phyloP scores from a whole-genome alignment of 2,113 vertebrate genomes.

The Tamias sibiricus region DNA sequence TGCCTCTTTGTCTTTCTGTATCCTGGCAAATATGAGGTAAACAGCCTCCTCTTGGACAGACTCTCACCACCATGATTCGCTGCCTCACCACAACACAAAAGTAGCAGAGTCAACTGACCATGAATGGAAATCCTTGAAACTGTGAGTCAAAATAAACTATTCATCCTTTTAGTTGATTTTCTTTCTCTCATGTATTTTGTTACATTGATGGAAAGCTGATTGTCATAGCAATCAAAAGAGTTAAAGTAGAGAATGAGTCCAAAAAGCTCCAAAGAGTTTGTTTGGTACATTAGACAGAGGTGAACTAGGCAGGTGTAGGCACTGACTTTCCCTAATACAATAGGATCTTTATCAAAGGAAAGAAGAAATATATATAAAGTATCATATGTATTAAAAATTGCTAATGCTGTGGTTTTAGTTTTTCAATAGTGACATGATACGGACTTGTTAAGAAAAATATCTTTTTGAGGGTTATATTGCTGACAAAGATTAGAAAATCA shows the following conservation, averaged over 20 bases:
- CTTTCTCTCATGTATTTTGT: too few relatives aligned
- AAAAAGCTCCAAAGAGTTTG: rapidly evolving
- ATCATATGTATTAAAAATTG: not conserved
- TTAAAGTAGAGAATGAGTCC: not conserved
- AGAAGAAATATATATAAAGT: not conserved
- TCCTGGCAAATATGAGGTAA: too few relatives aligned
- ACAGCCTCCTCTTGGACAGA: too few relatives aligned
- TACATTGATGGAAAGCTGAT: too few relatives aligned
- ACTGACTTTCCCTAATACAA: not conserved
- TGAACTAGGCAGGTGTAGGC: not conserved
- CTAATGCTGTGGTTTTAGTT: not conserved
- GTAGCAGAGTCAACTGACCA: too few relatives aligned
- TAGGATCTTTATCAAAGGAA: not conserved
- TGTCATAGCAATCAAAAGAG: not conserved
- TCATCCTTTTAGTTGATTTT: too few relatives aligned
- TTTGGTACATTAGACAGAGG: not conserved
- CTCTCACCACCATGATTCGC: too few relatives aligned
- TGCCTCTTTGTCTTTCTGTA: too few relatives aligned
- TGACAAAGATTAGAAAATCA: not conserved
- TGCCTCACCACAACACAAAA: too few relatives aligned
- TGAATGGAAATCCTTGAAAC: too few relatives aligned
- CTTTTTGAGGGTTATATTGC: not conserved
- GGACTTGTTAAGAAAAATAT: not conserved
- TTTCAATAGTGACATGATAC: not conserved
- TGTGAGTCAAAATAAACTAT: too few relatives aligned